Conservation (phyloP, 2,888 invertebrate genomes). For the Torymus tubicola region DNA sequence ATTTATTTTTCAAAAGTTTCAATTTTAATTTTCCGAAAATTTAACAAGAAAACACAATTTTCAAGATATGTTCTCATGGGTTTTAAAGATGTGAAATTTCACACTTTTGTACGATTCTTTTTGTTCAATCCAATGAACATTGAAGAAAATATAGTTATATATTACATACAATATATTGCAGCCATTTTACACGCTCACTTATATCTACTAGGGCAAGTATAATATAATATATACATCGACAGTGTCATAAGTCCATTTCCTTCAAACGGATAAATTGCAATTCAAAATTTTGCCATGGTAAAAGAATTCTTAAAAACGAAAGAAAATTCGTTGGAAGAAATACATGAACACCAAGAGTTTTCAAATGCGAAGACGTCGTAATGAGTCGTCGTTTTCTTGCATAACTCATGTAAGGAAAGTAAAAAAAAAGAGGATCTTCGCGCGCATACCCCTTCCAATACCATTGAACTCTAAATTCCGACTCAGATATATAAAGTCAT, state of each 20-base stretch:
- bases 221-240: slow-evolving; percentile 26
- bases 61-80: too few species aligned
- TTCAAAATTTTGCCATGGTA: slow-evolving; percentile 3
- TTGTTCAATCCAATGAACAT: background rate
- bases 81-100: background rate
- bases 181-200: slow-evolving; percentile 6
- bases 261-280: background rate
- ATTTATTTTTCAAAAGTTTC: too few species aligned
- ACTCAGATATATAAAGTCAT: background rate
- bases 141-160: slow-evolving; percentile 18
- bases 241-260: background rate
- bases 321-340: slow-evolving; percentile 34
- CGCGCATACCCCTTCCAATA: background rate
- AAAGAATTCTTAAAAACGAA: slow-evolving; percentile 29
- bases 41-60: too few species aligned
- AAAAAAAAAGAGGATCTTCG: background rate
- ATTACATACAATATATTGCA: slow-evolving; percentile 2
- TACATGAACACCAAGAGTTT: slow-evolving; percentile 10
- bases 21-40: too few species aligned
- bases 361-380: slow-evolving; percentile 7
- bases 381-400: background rate
- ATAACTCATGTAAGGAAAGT: background rate
- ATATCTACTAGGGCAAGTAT: slow-evolving; percentile 29
- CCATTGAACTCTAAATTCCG: background rate
- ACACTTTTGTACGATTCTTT: background rate